Evolutionary conservation across 2,888 invertebrate genomes (phyloP).

Genomic region (Erebia epiphron): DNA sequence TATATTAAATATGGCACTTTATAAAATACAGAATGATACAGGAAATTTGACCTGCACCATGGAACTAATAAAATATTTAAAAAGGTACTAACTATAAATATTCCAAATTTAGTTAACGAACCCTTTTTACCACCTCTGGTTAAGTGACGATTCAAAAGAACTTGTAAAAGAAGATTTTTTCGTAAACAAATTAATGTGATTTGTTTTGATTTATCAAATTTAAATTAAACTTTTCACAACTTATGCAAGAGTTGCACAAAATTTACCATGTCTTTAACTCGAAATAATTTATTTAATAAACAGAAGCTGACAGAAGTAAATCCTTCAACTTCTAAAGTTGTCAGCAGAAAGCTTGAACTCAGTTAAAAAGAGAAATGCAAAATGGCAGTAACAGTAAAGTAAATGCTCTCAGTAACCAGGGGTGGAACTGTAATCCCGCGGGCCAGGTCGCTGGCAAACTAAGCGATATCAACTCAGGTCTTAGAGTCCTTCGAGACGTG

Average conservation of each 20-base stretch:
- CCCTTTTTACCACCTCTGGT: neutral
- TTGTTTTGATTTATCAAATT: too few relatives aligned
- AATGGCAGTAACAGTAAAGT: too few relatives aligned
- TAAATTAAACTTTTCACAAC: neutral
- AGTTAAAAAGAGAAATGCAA: conserved; percentile 14
- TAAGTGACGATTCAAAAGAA: neutral
- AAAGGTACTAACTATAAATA: neutral
- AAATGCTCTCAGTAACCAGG: conserved; percentile 18
- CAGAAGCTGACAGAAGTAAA: neutral
- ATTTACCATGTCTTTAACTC: neutral
- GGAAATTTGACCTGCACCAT: neutral
- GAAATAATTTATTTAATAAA: conserved; percentile 6
- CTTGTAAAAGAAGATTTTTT: too few relatives aligned
- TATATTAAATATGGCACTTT: neutral
- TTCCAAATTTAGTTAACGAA: neutral
- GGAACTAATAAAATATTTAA: neutral
- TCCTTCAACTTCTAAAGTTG: neutral
- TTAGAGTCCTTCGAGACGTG: neutral
- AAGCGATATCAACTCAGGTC: conserved; percentile 25
- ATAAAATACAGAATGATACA: neutral
- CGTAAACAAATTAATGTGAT: too few relatives aligned
- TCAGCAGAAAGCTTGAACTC: conserved; percentile 5
- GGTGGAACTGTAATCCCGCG: conserved; percentile 12
- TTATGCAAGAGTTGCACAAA: neutral
- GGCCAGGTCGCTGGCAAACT: conserved; percentile 19